Base-by-base conservation (phyloP, 2,888 invertebrate species). In the Archips crataeganus region DNA sequence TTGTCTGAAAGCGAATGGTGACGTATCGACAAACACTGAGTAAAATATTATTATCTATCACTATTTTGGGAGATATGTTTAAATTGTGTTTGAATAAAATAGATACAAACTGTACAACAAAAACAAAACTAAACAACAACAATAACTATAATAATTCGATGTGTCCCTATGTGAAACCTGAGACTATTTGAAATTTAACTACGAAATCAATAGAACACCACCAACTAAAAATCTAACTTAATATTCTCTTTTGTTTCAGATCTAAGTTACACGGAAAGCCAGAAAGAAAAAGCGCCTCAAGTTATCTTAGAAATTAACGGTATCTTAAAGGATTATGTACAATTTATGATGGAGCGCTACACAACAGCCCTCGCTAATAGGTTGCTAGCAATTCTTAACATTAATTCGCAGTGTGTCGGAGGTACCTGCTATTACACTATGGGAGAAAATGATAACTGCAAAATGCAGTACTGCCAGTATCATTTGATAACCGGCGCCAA, bases 351-450 rank as follows among this genome's bases (percentile, higher is more conserved):
- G 66, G 81, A 84, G 77, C 77, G 84, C 63, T 86, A 85, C 68
- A 84, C 85, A 62, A 89, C 87, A 3, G 77, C 74, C 42, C 80
- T 90, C 10, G 85, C 87, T 64, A 90, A 90, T 74, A 82, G 77
- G 72, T 76, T 90, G 49, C 82, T 89, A 64, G 77, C 65, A 45
- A 80, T 85, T 68, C 75, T 87, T 42, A 79, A 87, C 51, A 82
- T 88, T 5, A 81, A 87, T 49, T 82, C 87, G 0, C 80, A 84
- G 66, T 92, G 91, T 75, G 75, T 78, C 2, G 82, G 86, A 15
- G 89, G 89, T 9, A 76, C 86, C 45, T 90, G 90, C 77, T 87
- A 87, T 71, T 91, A 87, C 66, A 82, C 81, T n/a, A 66, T 77
- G 42, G 89, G 88, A 72, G 78, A 85, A 71, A 49, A 82, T 15